A percentile compares a stretch with the other conserved stretches of the same genome.
Conservation (phyloP, 1,140 invertebrate genomes). For the Papilio polyxenes region DNA sequence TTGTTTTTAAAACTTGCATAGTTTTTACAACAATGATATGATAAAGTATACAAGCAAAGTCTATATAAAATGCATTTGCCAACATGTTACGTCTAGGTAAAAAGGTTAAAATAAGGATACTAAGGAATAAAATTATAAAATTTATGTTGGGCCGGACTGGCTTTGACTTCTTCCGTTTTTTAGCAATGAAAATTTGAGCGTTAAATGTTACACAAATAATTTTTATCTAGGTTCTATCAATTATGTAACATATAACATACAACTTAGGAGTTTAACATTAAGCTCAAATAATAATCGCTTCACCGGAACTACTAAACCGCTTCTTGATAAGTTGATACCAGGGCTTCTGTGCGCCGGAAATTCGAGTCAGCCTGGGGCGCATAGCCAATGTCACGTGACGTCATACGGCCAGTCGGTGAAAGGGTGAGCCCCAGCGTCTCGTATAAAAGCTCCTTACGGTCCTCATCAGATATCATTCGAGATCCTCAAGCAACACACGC, state of each 20-base stretch:
- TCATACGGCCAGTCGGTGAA: constrained; percentile 62
- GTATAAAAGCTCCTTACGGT: constrained; percentile 71
- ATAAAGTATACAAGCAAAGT: too few relatives aligned
- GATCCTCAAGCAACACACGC: constrained; percentile 58
- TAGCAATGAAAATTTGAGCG: too few relatives aligned
- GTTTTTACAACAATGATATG: neutral
- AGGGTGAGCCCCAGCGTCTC: constrained; percentile 66
- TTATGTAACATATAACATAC: neutral
- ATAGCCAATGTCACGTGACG: constrained; percentile 59
- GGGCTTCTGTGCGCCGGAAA: constrained; percentile 45
- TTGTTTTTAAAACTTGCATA: neutral
- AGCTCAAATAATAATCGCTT: neutral
- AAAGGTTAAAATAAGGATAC: too few relatives aligned
- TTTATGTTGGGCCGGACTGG: too few relatives aligned
- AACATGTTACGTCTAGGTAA: too few relatives aligned
- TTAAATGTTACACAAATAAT: neutral
- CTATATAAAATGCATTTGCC: too few relatives aligned
- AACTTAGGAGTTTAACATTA: neutral
- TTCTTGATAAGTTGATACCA: constrained; percentile 25
- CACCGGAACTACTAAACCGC: constrained; percentile 11
- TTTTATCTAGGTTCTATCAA: neutral
- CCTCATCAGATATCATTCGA: constrained; percentile 67
- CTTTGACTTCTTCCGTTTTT: too few relatives aligned
- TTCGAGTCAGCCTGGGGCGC: constrained; percentile 57
- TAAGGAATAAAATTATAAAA: too few relatives aligned